A percentile compares a stretch with the other conserved stretches of the same genome.
These are phyloP conservation scores for Cataglyphis altisquamis DNA, from an alignment of 2,888 invertebrate species.

Conservation along the genomic window DNA sequence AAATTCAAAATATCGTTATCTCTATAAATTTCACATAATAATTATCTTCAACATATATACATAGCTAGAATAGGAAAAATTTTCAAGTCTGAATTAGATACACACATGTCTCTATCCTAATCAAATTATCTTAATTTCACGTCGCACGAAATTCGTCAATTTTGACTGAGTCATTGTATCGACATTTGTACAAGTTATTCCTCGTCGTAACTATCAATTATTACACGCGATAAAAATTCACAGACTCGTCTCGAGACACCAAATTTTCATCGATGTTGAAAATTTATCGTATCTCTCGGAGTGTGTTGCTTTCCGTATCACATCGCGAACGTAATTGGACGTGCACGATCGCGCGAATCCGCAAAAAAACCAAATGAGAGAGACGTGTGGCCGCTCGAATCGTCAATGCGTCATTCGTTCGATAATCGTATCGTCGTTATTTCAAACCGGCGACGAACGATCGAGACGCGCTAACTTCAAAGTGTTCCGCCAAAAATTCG, in stretches of 20 bases:
- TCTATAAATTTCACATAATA: conserved; percentile 29
- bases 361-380: conserved; percentile 34
- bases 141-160: not conserved
- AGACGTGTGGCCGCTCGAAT: conserved; percentile 37
- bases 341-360: conserved; percentile 39
- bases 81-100: conserved; percentile 1
- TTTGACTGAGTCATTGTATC: conserved; percentile 2
- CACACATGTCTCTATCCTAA: not conserved
- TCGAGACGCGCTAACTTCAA: conserved; percentile 21
- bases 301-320: conserved; percentile 17
- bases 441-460: conserved; percentile 26
- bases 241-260: not conserved
- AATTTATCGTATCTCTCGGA: conserved; percentile 2
- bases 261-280: not conserved
- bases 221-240: conserved; percentile 1
- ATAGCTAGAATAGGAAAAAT: not conserved
- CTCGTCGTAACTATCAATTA: conserved; percentile 1
- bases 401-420: conserved; percentile 46
- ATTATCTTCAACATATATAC: conserved; percentile 5
- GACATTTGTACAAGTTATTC: not conserved
- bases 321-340: conserved; percentile 32
- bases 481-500: conserved; percentile 32
- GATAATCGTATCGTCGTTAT: conserved; percentile 41
- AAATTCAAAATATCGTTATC: conserved; percentile 23
- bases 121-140: conserved; percentile 4